Base-by-base conservation (phyloP, 2,888 invertebrate genomes). In the Meteorus cinctellus region DNA sequence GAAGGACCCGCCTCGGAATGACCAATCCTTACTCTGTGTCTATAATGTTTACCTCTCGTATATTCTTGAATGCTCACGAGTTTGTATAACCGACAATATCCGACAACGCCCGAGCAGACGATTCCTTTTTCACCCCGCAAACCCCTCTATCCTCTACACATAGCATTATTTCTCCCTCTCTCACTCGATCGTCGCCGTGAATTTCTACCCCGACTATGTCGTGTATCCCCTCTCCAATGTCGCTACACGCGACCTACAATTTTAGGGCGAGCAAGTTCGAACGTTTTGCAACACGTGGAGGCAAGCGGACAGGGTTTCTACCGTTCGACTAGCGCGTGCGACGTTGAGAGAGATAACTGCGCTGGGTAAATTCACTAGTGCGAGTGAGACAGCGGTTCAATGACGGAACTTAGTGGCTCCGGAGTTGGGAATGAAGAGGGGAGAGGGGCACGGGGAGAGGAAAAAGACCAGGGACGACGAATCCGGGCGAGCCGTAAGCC, bases 1-100 rank as follows among this genome's bases (percentile, higher is more conserved):
- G 82, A 86, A 88, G 87, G 86, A 88, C 86, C 87, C 87, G 87
- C 87, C 86, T 87, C 85, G 83, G 83, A 84, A 84, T 84, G 84
- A 84, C 87, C 88, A 87, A 88, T 88, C 86, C 84, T 85, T 55
- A 87, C 86, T 85, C 86, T 86, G 85, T 84, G 83, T 19, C 55
- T 55, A 55, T 83, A 87, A 87, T 88, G 86, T 88, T 88, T 88
- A 88, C 88, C 87, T 87, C 88, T 1, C 55, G 55, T 55, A 85
- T 87, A 86, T 85, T 84, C 82, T 24, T 48, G 12, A 63, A 31
- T 41, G 86, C 86, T 84, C 81, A 82, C 80, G 78, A 81, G 81
- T 86, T 86, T 86, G 81, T 81, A 80, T 76, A 65, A 34, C 83
- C 87, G 88, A 87, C 80, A 81, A 72, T 70, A 74, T 48, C 77